phyloP scores from a whole-genome alignment of 2,888 invertebrate genomes.

The Ditula angustiorana region DNA sequence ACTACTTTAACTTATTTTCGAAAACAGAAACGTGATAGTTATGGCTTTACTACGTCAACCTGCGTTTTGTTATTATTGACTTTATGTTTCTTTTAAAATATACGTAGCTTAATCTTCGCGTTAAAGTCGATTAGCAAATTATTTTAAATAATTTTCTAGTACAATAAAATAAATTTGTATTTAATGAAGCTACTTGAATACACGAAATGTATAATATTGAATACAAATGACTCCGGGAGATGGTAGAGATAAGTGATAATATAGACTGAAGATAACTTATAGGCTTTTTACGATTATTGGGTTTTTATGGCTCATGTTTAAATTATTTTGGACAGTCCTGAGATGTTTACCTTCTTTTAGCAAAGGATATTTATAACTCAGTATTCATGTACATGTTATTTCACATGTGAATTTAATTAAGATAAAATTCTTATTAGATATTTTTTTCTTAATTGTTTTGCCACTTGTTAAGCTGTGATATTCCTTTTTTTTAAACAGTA shows the following conservation, averaged over 20 bases:
- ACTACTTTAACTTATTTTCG: no score
- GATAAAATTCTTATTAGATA: no score
- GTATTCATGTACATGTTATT: not conserved
- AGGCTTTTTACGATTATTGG: constrained; percentile 22
- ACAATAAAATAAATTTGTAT: not conserved
- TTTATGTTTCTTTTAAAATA: no score
- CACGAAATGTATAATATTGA: constrained; percentile 8
- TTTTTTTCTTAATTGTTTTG: no score
- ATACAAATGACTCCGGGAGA: constrained; percentile 23
- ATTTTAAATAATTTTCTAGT: not conserved
- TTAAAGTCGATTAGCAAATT: not conserved
- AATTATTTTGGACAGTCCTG: constrained; percentile 1
- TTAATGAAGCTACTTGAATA: constrained; percentile 13
- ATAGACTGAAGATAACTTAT: not conserved
- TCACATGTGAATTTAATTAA: not conserved
- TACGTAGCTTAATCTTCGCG: not conserved
- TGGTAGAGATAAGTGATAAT: constrained; percentile 22
- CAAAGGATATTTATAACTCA: not conserved
- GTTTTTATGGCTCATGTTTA: constrained; percentile 22
- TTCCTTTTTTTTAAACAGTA: no score
- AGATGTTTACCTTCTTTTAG: not conserved
- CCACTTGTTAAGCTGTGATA: no score
- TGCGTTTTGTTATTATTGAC: no score
- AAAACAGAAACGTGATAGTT: no score
- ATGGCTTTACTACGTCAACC: no score